Evolutionary conservation across 2,113 vertebrate genomes (phyloP).

Genomic region (Calypte anna): DNA sequence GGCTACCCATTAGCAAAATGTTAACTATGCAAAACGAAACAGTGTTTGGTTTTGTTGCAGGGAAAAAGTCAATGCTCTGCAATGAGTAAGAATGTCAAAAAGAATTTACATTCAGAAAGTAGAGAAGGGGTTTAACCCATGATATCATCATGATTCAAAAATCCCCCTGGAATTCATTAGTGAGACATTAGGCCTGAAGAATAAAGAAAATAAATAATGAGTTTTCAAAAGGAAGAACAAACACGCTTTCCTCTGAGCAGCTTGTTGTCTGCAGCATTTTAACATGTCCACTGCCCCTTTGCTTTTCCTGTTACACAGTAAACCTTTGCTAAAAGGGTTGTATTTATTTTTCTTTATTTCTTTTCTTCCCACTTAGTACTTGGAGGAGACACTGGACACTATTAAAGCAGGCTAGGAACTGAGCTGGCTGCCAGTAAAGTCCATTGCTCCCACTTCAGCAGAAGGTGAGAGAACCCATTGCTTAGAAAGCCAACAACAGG

Average conservation of each 20-base stretch:
- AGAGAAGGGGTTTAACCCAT: conserved; percentile 77
- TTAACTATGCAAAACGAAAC: conserved; percentile 90
- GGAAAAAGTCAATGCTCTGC: conserved; percentile 76
- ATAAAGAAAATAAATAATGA: conserved; percentile 69
- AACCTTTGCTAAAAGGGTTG: conserved; percentile 28
- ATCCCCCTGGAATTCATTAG: conserved; percentile 71
- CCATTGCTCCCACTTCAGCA: not conserved
- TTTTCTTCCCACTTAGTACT: conserved; percentile 7
- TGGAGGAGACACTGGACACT: not conserved
- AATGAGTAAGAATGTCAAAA: conserved; percentile 83
- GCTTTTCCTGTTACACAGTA: conserved; percentile 55
- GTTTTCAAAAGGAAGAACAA: conserved; percentile 67
- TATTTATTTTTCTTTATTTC: conserved; percentile 31
- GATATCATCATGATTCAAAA: conserved; percentile 84
- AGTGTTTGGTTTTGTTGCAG: conserved; percentile 83
- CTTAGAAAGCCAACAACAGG: not conserved
- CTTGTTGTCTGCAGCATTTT: conserved; percentile 50
- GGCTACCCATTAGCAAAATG: conserved; percentile 86
- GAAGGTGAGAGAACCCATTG: not conserved
- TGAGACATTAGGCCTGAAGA: conserved; percentile 53
- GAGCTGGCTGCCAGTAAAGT: not conserved
- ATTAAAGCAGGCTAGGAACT: not conserved
- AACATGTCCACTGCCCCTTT: not conserved
- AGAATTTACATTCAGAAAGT: conserved; percentile 84
- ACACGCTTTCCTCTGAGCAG: conserved; percentile 45